phyloP scores from a whole-genome alignment of 2,797 vertebrate species.

The Bufotes viridis region DNA sequence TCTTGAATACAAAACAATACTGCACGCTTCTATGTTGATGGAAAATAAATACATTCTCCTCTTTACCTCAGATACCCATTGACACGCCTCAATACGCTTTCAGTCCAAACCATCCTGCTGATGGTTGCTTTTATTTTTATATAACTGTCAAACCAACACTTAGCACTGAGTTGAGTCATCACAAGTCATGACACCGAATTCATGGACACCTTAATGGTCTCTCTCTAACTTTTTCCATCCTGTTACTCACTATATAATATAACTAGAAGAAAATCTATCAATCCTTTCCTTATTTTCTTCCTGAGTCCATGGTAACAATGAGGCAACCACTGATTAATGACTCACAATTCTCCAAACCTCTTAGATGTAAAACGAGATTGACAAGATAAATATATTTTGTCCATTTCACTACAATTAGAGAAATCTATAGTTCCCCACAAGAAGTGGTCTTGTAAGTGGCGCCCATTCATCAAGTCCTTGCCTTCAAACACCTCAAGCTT shows the following conservation, averaged over 20 bases:
- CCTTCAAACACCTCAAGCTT: too few relatives aligned
- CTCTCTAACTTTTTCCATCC: neutral
- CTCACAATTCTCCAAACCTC: neutral
- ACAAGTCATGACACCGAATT: conserved; percentile 15
- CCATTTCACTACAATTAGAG: too few relatives aligned
- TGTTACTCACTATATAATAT: neutral
- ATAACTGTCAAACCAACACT: conserved; percentile 41
- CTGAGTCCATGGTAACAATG: conserved; percentile 30
- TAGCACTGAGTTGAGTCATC: conserved; percentile 32
- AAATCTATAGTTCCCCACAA: too few relatives aligned
- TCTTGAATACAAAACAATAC: neutral
- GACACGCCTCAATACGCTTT: neutral
- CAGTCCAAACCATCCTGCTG: neutral
- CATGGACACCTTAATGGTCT: conserved; percentile 19
- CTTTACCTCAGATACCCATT: neutral
- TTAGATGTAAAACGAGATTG: neutral
- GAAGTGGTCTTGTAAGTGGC: too few relatives aligned
- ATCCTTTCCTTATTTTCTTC: neutral
- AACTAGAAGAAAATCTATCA: neutral
- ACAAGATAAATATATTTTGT: neutral
- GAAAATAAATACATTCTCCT: neutral
- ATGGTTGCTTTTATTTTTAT: conserved; percentile 57
- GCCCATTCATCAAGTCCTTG: too few relatives aligned
- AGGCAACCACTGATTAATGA: neutral
- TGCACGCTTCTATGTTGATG: neutral